Conservation (phyloP, 2,888 invertebrate genomes). For the Apamea epomidion region DNA sequence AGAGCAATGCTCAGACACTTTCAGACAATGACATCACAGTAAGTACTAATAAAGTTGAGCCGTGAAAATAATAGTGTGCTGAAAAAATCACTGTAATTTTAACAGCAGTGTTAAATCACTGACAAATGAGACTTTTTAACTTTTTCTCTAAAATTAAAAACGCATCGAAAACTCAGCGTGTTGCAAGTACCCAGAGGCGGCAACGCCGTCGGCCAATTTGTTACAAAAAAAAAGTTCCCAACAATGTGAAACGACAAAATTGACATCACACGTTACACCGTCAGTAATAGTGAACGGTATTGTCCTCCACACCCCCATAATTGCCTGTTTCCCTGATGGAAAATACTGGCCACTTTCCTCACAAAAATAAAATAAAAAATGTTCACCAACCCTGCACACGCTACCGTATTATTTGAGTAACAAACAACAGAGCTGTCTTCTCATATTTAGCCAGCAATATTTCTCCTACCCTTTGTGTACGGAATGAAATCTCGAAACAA, state of each 20-base stretch:
- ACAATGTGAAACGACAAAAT: neutral
- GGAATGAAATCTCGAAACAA: conserved; percentile 74
- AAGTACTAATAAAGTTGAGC: too few relatives aligned
- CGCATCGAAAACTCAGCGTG: neutral
- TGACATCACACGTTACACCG: neutral
- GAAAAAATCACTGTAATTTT: neutral
- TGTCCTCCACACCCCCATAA: neutral
- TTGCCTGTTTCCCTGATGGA: conserved; percentile 14
- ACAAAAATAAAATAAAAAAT: conserved; percentile 31
- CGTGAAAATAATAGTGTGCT: too few relatives aligned
- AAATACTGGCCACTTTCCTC: conserved; percentile 11
- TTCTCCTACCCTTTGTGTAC: conserved; percentile 75
- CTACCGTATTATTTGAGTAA: conserved; percentile 73
- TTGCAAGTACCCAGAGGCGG: neutral
- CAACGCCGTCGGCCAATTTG: too few relatives aligned
- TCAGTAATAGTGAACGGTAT: neutral
- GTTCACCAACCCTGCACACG: conserved; percentile 62
- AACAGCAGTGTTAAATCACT: neutral
- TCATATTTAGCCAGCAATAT: conserved; percentile 79
- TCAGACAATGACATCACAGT: too few relatives aligned
- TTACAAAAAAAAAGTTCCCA: neutral
- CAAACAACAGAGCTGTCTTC: conserved; percentile 75
- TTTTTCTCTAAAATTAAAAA: neutral
- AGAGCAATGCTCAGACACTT: too few relatives aligned
- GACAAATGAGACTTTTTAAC: neutral